These are phyloP conservation scores for Ceratina japonica DNA, from an alignment of 1,140 invertebrate genomes.

Conservation along the genomic window DNA sequence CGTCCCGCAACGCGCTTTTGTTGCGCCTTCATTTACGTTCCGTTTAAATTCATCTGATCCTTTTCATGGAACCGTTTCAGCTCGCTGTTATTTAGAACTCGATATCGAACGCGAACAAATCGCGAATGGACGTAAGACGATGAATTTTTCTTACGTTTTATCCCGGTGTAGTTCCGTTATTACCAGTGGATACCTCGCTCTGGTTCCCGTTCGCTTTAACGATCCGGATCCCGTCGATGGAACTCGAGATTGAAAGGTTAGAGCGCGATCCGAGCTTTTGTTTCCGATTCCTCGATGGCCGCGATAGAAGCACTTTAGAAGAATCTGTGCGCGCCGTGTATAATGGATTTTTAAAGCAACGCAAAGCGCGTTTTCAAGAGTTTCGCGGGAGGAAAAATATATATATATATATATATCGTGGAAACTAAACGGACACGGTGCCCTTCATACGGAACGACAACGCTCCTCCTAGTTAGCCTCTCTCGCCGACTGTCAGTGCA, in stretches of 20 bases:
- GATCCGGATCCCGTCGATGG: not conserved
- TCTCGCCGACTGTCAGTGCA: no score
- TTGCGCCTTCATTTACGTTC: not conserved
- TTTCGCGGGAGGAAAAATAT: not conserved
- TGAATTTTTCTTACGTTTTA: not conserved
- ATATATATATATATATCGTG: no score
- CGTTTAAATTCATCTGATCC: conserved; percentile 2
- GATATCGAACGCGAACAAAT: not conserved
- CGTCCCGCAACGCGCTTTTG: not conserved
- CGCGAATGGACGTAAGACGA: not conserved
- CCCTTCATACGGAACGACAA: no score
- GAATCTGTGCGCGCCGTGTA: no score
- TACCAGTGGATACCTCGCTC: not conserved
- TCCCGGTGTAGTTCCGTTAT: no score
- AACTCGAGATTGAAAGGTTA: no score
- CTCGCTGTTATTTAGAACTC: conserved; percentile 8
- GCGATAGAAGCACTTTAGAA: no score
- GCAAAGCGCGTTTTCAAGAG: no score
- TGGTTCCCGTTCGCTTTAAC: not conserved
- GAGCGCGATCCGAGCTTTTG: no score
- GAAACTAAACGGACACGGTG: not conserved
- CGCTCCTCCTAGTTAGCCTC: no score
- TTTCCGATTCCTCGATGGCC: no score
- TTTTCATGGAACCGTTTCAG: not conserved
- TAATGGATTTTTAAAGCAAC: no score